Conservation (phyloP, 2,888 invertebrate genomes). For the Antheraea assamensis region DNA sequence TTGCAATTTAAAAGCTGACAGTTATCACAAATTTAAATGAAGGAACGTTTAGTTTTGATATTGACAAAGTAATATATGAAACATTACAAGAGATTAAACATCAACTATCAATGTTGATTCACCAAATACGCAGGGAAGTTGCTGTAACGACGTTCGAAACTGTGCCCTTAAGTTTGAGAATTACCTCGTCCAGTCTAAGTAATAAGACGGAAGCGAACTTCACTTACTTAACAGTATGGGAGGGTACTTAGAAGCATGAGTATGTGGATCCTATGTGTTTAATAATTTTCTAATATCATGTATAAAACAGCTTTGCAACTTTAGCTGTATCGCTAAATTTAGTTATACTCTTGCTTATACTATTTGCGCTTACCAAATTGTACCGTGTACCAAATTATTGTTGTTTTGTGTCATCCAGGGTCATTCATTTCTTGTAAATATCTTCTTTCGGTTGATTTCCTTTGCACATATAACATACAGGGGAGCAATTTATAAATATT, state of each 20-base stretch:
- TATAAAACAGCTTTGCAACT: no score
- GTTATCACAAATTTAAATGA: background rate
- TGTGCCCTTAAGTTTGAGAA: slow-evolving; percentile 37
- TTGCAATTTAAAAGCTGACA: background rate
- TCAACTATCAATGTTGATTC: slow-evolving; percentile 49
- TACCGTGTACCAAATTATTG: no score
- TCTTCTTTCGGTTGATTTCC: background rate
- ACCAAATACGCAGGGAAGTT: slow-evolving; percentile 53
- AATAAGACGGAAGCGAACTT: slow-evolving; percentile 32
- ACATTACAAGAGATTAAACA: slow-evolving; percentile 20
- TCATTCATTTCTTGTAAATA: background rate
- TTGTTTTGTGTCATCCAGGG: no score
- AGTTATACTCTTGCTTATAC: no score
- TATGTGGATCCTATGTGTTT: background rate
- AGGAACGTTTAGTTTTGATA: slow-evolving; percentile 1
- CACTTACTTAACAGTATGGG: slow-evolving; percentile 9
- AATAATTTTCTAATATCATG: background rate
- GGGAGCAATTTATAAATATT: no score
- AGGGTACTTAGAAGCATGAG: background rate
- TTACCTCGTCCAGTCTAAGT: slow-evolving; percentile 52
- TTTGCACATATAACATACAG: no score
- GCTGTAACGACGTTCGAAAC: slow-evolving; percentile 52
- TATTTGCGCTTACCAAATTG: no score
- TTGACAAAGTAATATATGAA: slow-evolving; percentile 6
- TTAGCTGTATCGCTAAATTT: no score